Conservation (phyloP, 2,888 invertebrate species). For the Latrodectus elegans region DNA sequence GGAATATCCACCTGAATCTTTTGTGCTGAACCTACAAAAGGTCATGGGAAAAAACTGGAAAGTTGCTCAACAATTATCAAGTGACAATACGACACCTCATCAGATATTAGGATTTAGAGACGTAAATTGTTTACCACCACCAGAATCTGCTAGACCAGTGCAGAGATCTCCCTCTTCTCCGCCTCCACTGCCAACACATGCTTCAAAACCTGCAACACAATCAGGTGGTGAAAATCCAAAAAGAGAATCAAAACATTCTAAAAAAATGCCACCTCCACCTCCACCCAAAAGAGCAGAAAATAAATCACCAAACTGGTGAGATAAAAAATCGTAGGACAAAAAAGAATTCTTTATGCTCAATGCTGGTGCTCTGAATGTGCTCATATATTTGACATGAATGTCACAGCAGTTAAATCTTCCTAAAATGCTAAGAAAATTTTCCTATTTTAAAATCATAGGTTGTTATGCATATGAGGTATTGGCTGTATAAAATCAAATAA, state of each 20-base stretch:
- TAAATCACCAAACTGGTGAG: constrained; percentile 77
- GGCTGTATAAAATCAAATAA: no score
- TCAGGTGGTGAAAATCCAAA: constrained; percentile 19
- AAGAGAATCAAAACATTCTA: constrained; percentile 72
- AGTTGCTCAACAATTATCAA: constrained; percentile 92
- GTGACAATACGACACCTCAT: constrained; percentile 90
- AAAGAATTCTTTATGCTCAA: constrained; percentile 45
- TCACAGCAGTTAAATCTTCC: not conserved
- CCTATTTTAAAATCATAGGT: not conserved
- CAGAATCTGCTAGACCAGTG: constrained; percentile 18
- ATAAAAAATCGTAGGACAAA: not conserved
- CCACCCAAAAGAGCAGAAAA: constrained; percentile 85
- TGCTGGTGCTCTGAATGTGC: constrained; percentile 63
- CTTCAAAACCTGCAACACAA: constrained; percentile 36
- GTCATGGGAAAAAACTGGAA: constrained; percentile 93
- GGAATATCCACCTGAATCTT: constrained; percentile 79
- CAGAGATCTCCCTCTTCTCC: constrained; percentile 63
- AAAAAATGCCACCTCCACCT: constrained; percentile 91
- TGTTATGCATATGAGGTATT: not conserved
- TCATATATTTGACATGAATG: not conserved
- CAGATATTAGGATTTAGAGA: constrained; percentile 90
- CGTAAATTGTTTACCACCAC: constrained; percentile 70
- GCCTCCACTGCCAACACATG: constrained; percentile 45
- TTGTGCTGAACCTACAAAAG: constrained; percentile 89
- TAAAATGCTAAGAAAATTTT: not conserved